Evolutionary conservation across 2,888 invertebrate species (phyloP), one percentile per base, ranked within the genome.

Genomic region (Atethmia centrago): DNA sequence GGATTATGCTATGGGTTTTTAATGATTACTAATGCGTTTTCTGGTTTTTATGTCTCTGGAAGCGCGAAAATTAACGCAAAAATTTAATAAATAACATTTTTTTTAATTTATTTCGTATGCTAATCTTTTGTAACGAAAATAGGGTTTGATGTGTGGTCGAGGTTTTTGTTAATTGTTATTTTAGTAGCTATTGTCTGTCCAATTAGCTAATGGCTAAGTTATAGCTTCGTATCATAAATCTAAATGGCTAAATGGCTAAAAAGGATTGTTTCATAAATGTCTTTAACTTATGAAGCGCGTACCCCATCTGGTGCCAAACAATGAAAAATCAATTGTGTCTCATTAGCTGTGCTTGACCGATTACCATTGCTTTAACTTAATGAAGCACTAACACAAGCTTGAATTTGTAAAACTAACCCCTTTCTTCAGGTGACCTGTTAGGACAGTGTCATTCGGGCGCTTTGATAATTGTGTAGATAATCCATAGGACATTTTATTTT

Each of bases 1-100:
- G 86, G 59, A 80, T 75, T 79, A 56, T 66, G 19, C 9, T 84
- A 86, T 74, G 68, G 58, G n/a, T 74, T 84, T 83, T 87, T 84
- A 87, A 85, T 87, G 62, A 76, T 68, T 49, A 51, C 28, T 81
- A 79, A 84, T 82, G 69, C 36, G 25, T 80, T 81, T 77, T 78
- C 65, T 36, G 14, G 49, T 45, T 79, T 56, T 71, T 59, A 72
- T 74, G n/a, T 59, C 49, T 75, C 45, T 56, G 25, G 67, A 67
- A 64, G 59, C 40, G 69, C 69, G 28, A 74, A 79, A 79, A 83
- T 82, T 74, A 69, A 64, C 59, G 74, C 65, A 65, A 71, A 74
- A 80, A 58, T 67, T 45, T 51, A 56, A 77, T 79, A 71, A 74
- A 80, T 69, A 80, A 76, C 42, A n/a, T 45, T n/a, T 40, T 45